A percentile compares a stretch with the other conserved stretches of the same genome.
Conservation (phyloP, 2,113 vertebrate genomes). For the Electrona antarctica region DNA sequence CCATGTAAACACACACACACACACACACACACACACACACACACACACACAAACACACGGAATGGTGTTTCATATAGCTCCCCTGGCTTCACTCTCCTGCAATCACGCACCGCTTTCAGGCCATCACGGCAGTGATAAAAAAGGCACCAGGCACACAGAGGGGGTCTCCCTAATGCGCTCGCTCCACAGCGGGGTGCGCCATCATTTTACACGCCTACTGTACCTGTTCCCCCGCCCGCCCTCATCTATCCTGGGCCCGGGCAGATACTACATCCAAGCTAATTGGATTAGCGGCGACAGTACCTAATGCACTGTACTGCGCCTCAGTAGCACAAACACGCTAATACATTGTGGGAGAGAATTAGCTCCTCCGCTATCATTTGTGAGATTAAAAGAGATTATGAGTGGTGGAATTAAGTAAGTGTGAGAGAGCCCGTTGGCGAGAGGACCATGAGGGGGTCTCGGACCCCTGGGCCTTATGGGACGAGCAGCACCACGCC, state of each 20-base stretch:
- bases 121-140: conserved; percentile 60
- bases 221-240: conserved; percentile 20
- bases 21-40: conserved; percentile 11
- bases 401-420: conserved; percentile 74
- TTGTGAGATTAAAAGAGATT: conserved; percentile 77
- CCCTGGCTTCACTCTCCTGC: conserved; percentile 26
- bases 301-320: conserved; percentile 66
- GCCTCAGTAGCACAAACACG: conserved; percentile 60
- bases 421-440: conserved; percentile 60
- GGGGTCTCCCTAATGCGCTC: conserved; percentile 61
- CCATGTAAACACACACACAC: conserved; percentile 13
- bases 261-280: conserved; percentile 63
- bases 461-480: conserved; percentile 59
- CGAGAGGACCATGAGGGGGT: conserved; percentile 53
- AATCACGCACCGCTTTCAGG: conserved; percentile 53
- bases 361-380: conserved; percentile 68
- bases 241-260: conserved; percentile 24
- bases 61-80: conserved; percentile 17
- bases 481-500: conserved; percentile 45
- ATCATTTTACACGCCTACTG: conserved; percentile 22
- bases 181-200: conserved; percentile 56
- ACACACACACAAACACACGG: neutral
- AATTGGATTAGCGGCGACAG: conserved; percentile 80
- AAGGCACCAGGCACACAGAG: conserved; percentile 40
- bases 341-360: conserved; percentile 73